Evolutionary conservation across 2,113 vertebrate genomes (phyloP).

Genomic region (Microcebus ravelobensis): DNA sequence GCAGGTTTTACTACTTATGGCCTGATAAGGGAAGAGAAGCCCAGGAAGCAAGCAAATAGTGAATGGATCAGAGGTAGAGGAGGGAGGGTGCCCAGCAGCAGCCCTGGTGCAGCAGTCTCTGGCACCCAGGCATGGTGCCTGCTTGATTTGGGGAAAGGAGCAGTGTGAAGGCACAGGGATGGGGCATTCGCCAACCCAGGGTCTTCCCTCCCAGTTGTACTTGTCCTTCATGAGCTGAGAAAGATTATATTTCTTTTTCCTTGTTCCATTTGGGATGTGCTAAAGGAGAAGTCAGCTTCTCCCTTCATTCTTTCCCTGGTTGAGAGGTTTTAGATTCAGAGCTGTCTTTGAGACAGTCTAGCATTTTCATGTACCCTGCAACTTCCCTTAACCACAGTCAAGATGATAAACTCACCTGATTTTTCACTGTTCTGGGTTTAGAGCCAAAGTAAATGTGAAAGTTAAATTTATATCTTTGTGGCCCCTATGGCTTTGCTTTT

Average conservation of each 20-base stretch:
- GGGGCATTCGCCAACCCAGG: background rate
- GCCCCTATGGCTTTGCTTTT: slow-evolving; percentile 23
- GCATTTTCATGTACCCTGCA: background rate
- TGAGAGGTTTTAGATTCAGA: background rate
- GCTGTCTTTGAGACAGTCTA: background rate
- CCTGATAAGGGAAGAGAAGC: background rate
- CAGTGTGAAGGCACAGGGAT: background rate
- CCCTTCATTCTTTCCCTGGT: background rate
- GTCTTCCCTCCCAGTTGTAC: background rate
- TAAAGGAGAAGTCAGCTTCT: background rate
- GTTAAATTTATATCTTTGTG: background rate
- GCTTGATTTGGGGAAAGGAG: background rate
- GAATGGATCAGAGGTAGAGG: background rate
- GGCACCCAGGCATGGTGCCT: background rate
- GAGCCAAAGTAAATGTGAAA: slow-evolving; percentile 16
- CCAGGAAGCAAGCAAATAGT: background rate
- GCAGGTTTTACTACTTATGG: background rate
- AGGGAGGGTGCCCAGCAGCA: background rate
- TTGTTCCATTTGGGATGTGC: background rate
- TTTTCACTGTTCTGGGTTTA: slow-evolving; percentile 36
- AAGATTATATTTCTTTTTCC: background rate
- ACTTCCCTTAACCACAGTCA: background rate
- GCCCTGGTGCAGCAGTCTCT: background rate
- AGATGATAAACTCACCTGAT: background rate
- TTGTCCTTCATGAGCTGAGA: background rate